Percentiles rank a stretch among this genome's conserved stretches.
These are phyloP conservation scores for Euphonia xanthogaster DNA, from an alignment of 2,797 vertebrate species.

Conservation along the genomic window DNA sequence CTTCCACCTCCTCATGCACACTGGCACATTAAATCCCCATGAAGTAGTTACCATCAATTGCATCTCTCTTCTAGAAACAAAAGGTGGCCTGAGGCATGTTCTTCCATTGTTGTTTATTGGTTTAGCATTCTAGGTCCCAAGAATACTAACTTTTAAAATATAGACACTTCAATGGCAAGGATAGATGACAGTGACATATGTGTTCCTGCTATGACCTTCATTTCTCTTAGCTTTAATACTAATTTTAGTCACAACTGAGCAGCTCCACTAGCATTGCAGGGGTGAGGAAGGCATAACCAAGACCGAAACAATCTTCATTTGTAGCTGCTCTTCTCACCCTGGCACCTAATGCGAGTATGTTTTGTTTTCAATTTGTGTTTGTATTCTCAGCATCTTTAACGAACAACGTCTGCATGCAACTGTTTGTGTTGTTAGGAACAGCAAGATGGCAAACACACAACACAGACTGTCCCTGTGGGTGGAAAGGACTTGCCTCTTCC, in stretches of 20 bases:
- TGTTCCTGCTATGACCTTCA: not conserved
- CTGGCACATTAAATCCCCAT: not conserved
- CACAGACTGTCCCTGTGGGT: rapidly evolving
- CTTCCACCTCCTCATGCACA: not conserved
- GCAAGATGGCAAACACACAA: not conserved
- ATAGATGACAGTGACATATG: not conserved
- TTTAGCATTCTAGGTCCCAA: not conserved
- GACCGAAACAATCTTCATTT: not conserved
- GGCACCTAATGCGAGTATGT: not conserved
- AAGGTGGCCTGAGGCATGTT: not conserved
- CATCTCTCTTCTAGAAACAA: not conserved
- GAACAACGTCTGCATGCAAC: not conserved
- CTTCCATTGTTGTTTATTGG: not conserved
- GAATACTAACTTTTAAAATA: not conserved
- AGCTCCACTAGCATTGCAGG: not conserved
- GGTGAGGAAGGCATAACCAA: not conserved
- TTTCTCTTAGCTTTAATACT: not conserved
- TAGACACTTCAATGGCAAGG: not conserved
- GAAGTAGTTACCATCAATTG: not conserved
- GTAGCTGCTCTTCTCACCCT: not conserved
- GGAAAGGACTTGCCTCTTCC: not conserved
- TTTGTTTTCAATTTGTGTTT: not conserved
- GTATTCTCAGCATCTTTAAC: not conserved
- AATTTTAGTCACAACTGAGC: not conserved
- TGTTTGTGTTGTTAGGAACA: not conserved